These are phyloP conservation scores for Patella pellucida DNA, from an alignment of 2,888 invertebrate species.

Conservation along the genomic window DNA sequence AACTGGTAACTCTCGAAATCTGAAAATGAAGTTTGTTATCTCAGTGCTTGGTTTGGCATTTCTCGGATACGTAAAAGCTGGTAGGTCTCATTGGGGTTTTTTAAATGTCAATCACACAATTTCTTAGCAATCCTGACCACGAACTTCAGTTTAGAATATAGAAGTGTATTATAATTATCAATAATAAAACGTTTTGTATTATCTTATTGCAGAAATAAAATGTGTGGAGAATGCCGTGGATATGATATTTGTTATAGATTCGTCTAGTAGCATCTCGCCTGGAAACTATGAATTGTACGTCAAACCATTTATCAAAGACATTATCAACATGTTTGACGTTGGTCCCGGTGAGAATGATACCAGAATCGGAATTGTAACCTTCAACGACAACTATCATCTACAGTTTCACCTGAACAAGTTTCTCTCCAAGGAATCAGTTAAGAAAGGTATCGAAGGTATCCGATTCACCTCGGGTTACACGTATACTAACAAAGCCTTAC, in stretches of 20 bases:
- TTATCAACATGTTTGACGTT: slow-evolving; percentile 49
- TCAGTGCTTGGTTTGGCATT: no score
- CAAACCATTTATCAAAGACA: slow-evolving; percentile 46
- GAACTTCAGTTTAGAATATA: no score
- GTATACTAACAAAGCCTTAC: slow-evolving; percentile 51
- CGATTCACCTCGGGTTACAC: slow-evolving; percentile 41
- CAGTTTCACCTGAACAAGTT: slow-evolving; percentile 47
- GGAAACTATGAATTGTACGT: slow-evolving; percentile 53
- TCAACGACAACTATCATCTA: slow-evolving; percentile 42
- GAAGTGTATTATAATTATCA: no score
- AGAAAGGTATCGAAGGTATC: slow-evolving; percentile 38
- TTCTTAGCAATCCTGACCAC: no score
- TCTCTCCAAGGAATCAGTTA: slow-evolving; percentile 29
- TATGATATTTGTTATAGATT: slow-evolving; percentile 52
- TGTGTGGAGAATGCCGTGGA: slow-evolving; percentile 47
- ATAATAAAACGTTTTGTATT: neutral
- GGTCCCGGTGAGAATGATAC: slow-evolving; percentile 42
- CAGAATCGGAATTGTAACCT: slow-evolving; percentile 51
- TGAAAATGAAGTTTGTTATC: no score
- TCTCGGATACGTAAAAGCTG: no score
- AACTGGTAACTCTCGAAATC: no score
- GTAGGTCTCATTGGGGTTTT: no score
- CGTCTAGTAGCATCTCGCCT: slow-evolving; percentile 58
- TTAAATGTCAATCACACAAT: no score
- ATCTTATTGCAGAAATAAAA: neutral